Base-by-base conservation (phyloP, 2,888 invertebrate genomes). In the Empis livida region DNA sequence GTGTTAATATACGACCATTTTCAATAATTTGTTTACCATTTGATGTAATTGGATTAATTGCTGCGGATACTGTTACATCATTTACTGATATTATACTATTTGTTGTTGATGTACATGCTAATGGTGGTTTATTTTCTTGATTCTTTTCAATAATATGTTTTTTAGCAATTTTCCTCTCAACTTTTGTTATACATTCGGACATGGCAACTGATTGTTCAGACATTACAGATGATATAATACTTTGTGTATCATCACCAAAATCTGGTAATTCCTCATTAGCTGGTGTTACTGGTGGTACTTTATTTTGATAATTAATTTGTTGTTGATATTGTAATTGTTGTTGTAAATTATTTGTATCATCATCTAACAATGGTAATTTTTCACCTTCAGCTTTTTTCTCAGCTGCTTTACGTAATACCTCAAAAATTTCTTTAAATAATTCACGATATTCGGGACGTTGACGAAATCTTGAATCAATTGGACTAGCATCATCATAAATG, bases 321-420 rank as follows among this genome's bases (percentile, higher is more conserved):
- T 30, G 5, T 13, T n/a, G 13, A 4, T 11, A 75, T 42, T 5
- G 9, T 68, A 16, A 55, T 50, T 56, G 44, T 53, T 9, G 43
- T 46, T 2, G 20, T 32, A n/a, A 2, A 15, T 8, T 4, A 13
- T 30, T 46, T 14, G 50, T 47, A 17, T 74, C 71, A 58, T 83
- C 82, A 57, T 86, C 84, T 42, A 84, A 66, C 3, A 83, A 64
- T 0, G 86, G 85, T 31, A 84, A 68, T 56, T 80, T 80, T 55
- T 86, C 86, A 20, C 83, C 84, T 53, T 85, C 84, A 51, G 85
- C 84, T 62, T 86, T 87, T 51, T 84, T 85, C 56, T 84, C 85
- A 1, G 87, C 87, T 0, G 88, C 87, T 56, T 87, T 82, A 63
- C 88, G 88, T 14, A 90, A 70, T 10, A 87, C 84, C 17, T 80